Percentiles rank a stretch among this genome's conserved stretches.
Conservation (phyloP, 2,888 invertebrate species). For the Cyclophora punctaria region DNA sequence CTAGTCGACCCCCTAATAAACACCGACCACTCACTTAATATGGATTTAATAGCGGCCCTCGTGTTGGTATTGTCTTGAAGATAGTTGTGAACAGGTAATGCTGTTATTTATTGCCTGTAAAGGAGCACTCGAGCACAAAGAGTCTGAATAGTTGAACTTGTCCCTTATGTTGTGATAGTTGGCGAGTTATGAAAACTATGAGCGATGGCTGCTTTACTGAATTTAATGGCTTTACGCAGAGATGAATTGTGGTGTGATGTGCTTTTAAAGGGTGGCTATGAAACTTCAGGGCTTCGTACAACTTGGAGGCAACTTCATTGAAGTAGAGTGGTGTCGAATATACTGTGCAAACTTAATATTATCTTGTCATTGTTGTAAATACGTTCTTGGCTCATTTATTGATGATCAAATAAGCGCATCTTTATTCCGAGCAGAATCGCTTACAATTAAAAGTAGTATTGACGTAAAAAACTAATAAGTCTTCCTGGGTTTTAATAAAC, state of each 20-base stretch:
- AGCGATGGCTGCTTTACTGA: constrained; percentile 22
- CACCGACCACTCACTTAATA: constrained; percentile 52
- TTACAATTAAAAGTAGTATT: too few relatives aligned
- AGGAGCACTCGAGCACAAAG: constrained; percentile 47
- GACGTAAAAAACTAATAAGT: too few relatives aligned
- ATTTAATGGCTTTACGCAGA: constrained; percentile 18
- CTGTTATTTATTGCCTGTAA: constrained; percentile 65
- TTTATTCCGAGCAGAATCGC: too few relatives aligned
- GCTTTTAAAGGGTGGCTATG: constrained; percentile 9
- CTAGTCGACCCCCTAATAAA: constrained; percentile 42
- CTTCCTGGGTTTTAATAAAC: too few relatives aligned
- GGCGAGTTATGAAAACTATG: constrained; percentile 28
- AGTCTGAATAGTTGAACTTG: constrained; percentile 43
- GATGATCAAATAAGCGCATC: too few relatives aligned
- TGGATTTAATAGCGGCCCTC: constrained; percentile 58
- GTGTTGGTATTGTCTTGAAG: constrained; percentile 64
- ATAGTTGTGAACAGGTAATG: constrained; percentile 63
- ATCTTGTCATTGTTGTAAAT: too few relatives aligned
- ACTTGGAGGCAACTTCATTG: too few relatives aligned
- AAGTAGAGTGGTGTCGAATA: too few relatives aligned
- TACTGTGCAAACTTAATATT: too few relatives aligned
- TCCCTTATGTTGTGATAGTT: constrained; percentile 46
- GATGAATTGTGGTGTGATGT: background rate
- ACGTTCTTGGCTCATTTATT: too few relatives aligned
- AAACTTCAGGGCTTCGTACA: too few relatives aligned